These are phyloP conservation scores for Erebia ligea DNA, from an alignment of 2,888 invertebrate species.

Conservation along the genomic window DNA sequence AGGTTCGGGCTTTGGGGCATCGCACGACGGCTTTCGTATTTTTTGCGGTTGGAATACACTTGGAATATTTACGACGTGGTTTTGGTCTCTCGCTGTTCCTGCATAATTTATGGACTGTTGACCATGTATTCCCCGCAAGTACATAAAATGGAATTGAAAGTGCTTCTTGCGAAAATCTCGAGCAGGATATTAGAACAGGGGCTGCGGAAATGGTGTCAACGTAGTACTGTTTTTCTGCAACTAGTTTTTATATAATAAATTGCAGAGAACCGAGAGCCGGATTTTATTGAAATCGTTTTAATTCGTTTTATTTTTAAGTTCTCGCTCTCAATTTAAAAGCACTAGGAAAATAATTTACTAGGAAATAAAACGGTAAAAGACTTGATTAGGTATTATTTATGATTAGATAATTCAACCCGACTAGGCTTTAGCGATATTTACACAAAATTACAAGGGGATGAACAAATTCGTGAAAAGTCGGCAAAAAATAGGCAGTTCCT, in stretches of 20 bases:
- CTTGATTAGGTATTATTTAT: too few species aligned
- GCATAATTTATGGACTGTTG: slow-evolving; percentile 46
- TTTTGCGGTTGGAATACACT: slow-evolving; percentile 42
- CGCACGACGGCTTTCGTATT: slow-evolving; percentile 36
- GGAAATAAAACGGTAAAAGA: too few species aligned
- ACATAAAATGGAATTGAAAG: slow-evolving; percentile 43
- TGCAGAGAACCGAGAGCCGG: not conserved
- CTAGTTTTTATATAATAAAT: slow-evolving; percentile 6
- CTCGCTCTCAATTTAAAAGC: not conserved
- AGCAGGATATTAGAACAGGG: slow-evolving; percentile 27
- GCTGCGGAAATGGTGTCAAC: not conserved
- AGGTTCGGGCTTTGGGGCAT: slow-evolving; percentile 22
- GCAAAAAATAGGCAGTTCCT: too few species aligned
- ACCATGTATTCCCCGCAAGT: slow-evolving; percentile 41
- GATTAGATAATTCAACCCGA: too few species aligned
- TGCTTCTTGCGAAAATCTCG: slow-evolving; percentile 37
- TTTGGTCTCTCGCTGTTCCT: slow-evolving; percentile 41
- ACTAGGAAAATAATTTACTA: not conserved
- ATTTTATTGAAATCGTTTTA: slow-evolving; percentile 7
- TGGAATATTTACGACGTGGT: slow-evolving; percentile 47
- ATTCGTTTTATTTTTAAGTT: not conserved
- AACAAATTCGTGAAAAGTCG: too few species aligned
- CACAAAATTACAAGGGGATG: too few species aligned
- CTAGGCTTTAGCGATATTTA: too few species aligned
- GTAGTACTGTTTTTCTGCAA: slow-evolving; percentile 8